A percentile compares a stretch with the other conserved stretches of the same genome.
Conservation (phyloP, 2,797 vertebrate genomes). For the Holocentrus rufus region DNA sequence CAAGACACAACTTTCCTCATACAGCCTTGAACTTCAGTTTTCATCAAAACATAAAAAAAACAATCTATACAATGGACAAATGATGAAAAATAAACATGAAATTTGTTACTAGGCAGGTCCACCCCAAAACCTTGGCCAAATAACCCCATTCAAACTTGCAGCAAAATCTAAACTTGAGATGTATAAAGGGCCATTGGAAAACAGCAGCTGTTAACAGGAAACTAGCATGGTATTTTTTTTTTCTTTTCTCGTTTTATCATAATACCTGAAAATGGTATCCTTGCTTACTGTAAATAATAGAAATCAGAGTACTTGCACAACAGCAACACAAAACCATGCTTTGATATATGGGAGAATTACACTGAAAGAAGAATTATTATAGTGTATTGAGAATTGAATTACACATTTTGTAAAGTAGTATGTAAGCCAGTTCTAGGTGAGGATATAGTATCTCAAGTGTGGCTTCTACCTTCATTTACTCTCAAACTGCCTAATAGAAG, state of each 20-base stretch:
- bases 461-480: background rate
- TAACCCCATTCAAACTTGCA: constrained; percentile 1
- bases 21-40: constrained; percentile 45
- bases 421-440: background rate
- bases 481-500: background rate
- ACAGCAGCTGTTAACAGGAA: background rate
- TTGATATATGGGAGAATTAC: constrained; percentile 7
- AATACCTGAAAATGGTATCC: constrained; percentile 3
- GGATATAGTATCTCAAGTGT: too few species aligned
- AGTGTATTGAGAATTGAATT: too few species aligned
- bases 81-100: constrained; percentile 48
- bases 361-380: background rate
- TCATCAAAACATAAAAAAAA: constrained; percentile 59
- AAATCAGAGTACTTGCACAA: constrained; percentile 1
- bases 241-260: too few species aligned
- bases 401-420: background rate
- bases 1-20: constrained; percentile 46
- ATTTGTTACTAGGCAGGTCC: constrained; percentile 12
- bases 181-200: background rate
- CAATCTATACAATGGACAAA: constrained; percentile 69
- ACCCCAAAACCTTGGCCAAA: background rate
- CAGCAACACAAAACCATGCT: constrained; percentile 54
- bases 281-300: constrained; percentile 9
- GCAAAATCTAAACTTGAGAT: constrained; percentile 10
- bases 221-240: constrained; percentile 16